Conservation (phyloP, 2,113 vertebrate species). For the Athene noctua region DNA sequence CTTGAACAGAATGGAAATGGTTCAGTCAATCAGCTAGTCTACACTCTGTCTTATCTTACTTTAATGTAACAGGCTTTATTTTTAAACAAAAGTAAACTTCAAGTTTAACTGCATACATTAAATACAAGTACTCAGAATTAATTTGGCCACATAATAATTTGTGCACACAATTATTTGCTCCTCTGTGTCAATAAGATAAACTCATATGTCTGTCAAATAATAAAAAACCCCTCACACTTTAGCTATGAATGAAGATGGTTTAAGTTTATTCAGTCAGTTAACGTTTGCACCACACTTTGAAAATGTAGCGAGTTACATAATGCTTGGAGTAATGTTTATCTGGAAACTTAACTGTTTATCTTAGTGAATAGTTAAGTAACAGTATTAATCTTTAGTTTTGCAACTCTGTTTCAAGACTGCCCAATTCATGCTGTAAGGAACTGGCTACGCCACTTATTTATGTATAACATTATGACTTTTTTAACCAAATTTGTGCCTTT, state of each 20-base stretch:
- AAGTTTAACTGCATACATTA: background rate
- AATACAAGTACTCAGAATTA: background rate
- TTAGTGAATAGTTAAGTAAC: slow-evolving; percentile 12
- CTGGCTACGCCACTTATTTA: background rate
- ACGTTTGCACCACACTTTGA: background rate
- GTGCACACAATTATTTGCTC: background rate
- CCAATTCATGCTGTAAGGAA: background rate
- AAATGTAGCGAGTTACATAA: background rate
- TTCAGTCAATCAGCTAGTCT: background rate
- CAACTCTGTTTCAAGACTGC: background rate
- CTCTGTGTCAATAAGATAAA: background rate
- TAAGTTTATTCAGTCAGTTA: background rate
- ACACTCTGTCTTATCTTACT: background rate
- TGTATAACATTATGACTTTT: background rate
- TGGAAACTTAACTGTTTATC: slow-evolving; percentile 11
- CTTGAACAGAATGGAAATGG: background rate
- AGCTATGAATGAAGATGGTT: background rate
- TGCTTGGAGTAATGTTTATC: background rate
- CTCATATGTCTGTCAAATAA: background rate
- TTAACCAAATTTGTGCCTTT: background rate
- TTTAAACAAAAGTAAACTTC: background rate
- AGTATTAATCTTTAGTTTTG: background rate
- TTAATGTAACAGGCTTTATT: background rate
- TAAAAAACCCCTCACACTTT: background rate
- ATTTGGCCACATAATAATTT: background rate